These are phyloP conservation scores for Microplitis demolitor DNA, from an alignment of 1,140 invertebrate genomes.

Conservation along the genomic window DNA sequence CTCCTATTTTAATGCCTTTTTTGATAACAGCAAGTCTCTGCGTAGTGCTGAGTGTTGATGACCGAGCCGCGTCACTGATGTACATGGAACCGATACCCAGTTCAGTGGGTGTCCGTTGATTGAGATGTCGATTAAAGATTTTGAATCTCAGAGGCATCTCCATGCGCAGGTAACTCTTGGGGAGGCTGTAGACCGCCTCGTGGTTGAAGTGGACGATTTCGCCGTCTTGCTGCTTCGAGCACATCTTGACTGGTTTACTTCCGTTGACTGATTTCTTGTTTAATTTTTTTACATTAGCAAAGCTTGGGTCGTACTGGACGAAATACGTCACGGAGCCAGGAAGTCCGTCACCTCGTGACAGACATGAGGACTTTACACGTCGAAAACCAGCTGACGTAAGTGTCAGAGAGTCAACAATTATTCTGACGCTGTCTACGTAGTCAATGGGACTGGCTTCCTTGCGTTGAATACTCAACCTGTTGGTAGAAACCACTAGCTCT, in stretches of 20 bases:
- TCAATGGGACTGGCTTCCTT: constrained; percentile 37
- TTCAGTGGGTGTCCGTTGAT: constrained; percentile 47
- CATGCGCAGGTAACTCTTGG: constrained; percentile 36
- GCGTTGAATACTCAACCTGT: not conserved
- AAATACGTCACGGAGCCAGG: constrained; percentile 46
- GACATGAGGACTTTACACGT: constrained; percentile 48
- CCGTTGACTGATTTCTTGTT: constrained; percentile 41
- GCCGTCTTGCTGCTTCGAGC: constrained; percentile 44
- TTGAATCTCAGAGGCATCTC: constrained; percentile 45
- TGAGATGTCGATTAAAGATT: constrained; percentile 47
- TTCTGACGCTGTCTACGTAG: constrained; percentile 44
- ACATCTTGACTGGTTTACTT: constrained; percentile 43
- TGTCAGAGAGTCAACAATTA: constrained; percentile 45
- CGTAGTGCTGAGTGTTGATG: constrained; percentile 39
- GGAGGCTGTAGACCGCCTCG: constrained; percentile 42
- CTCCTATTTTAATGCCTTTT: constrained; percentile 54
- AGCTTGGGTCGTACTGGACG: constrained; percentile 46
- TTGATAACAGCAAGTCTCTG: constrained; percentile 46
- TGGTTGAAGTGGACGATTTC: constrained; percentile 50
- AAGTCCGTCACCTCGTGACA: constrained; percentile 40
- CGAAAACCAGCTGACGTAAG: constrained; percentile 51
- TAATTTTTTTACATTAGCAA: constrained; percentile 27
- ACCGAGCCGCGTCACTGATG: constrained; percentile 37
- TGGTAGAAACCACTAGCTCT: not conserved
- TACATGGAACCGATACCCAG: constrained; percentile 47